phyloP scores from a whole-genome alignment of 2,797 vertebrate species.

The Ataeniobius toweri region DNA sequence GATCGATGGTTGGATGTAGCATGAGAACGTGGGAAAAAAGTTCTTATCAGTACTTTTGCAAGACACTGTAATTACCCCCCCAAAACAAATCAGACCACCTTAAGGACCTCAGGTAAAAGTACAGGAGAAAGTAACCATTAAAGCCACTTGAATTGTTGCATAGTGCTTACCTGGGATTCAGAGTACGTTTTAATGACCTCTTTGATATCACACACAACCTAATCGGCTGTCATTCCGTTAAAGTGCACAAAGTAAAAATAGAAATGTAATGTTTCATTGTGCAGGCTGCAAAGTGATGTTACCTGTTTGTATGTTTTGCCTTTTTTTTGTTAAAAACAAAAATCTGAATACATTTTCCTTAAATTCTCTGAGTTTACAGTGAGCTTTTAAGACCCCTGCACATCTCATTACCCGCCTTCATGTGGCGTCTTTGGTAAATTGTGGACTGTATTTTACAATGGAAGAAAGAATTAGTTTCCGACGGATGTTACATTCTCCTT shows the following conservation, averaged over 20 bases:
- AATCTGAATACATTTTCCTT: slow-evolving; percentile 52
- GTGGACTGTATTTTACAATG: slow-evolving; percentile 8
- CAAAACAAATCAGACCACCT: slow-evolving; percentile 42
- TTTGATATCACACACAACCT: slow-evolving; percentile 53
- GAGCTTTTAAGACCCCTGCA: slow-evolving; percentile 45
- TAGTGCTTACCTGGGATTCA: slow-evolving; percentile 64
- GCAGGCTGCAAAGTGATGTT: slow-evolving; percentile 73
- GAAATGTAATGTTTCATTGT: slow-evolving; percentile 77
- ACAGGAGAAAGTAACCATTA: slow-evolving; percentile 46
- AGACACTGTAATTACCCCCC: slow-evolving; percentile 25
- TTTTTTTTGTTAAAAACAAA: slow-evolving; percentile 56
- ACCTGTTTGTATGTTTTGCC: slow-evolving; percentile 72
- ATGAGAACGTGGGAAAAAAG: neutral
- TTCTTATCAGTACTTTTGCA: neutral
- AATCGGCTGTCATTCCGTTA: slow-evolving; percentile 65
- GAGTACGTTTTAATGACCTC: slow-evolving; percentile 60
- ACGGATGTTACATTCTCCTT: slow-evolving; percentile 28
- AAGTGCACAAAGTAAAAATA: slow-evolving; percentile 77
- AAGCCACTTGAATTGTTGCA: slow-evolving; percentile 66
- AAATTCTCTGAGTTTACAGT: slow-evolving; percentile 54
- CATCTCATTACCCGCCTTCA: slow-evolving; percentile 37
- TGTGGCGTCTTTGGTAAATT: slow-evolving; percentile 20
- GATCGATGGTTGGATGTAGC: neutral
- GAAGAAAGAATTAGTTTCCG: slow-evolving; percentile 2
- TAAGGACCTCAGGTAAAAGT: slow-evolving; percentile 42